Conservation (phyloP, 2,113 vertebrate species). For the Megalops atlanticus region DNA sequence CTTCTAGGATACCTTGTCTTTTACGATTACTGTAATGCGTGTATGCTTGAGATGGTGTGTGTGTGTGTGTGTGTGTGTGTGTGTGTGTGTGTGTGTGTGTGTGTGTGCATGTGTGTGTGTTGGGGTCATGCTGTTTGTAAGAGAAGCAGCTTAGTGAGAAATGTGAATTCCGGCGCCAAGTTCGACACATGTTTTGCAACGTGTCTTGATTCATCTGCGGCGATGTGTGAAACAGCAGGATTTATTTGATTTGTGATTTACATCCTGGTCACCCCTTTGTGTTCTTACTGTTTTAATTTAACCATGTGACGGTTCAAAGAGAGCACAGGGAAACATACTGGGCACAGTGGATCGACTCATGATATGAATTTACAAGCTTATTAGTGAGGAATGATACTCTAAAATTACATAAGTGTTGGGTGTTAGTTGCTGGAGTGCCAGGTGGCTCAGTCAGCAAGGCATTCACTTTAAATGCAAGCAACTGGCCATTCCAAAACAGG, state of each 20-base stretch:
- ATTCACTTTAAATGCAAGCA: no score
- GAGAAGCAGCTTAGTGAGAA: conserved; percentile 21
- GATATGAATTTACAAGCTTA: neutral
- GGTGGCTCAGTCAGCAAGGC: no score
- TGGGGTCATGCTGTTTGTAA: conserved; percentile 11
- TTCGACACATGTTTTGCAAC: conserved; percentile 20
- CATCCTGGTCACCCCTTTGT: neutral
- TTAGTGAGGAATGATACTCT: no score
- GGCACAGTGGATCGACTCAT: neutral
- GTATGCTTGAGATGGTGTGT: neutral
- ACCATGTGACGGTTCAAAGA: neutral
- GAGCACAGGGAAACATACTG: neutral
- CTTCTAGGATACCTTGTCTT: conserved; percentile 9
- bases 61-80: conserved; percentile 1
- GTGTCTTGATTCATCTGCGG: conserved; percentile 24
- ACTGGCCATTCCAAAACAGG: no score
- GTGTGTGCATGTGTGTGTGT: conserved; percentile 51
- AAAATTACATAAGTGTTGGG: no score
- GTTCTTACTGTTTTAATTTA: neutral
- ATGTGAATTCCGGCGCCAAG: conserved; percentile 18
- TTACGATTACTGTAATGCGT: neutral
- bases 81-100: neutral
- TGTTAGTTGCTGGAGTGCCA: no score
- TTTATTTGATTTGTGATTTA: conserved; percentile 8
- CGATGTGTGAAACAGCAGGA: conserved; percentile 5